These are phyloP conservation scores for Odontesthes bonariensis DNA, from an alignment of 2,113 vertebrate genomes.

Conservation along the genomic window DNA sequence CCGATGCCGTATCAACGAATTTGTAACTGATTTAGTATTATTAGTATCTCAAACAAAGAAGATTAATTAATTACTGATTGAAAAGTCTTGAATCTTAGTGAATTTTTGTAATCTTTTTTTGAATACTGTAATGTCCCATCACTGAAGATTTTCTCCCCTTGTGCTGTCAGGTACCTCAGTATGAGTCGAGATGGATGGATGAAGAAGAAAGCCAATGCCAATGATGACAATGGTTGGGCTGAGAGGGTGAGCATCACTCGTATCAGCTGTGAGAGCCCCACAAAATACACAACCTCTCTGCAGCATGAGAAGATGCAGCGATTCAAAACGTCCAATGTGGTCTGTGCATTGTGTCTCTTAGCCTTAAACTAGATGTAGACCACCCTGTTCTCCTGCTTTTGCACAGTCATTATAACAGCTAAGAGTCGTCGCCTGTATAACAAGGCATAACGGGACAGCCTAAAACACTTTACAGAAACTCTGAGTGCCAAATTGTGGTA, in stretches of 20 bases:
- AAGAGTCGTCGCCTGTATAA: conserved; percentile 2
- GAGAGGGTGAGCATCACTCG: conserved; percentile 84
- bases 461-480: not conserved
- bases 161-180: conserved; percentile 85
- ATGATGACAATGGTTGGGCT: conserved; percentile 91
- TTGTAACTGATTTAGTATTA: not conserved
- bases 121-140: not conserved
- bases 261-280: not conserved
- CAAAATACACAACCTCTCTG: not conserved
- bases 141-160: not conserved
- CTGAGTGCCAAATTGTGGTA: not conserved
- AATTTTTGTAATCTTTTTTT: too few species aligned
- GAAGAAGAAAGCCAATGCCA: conserved; percentile 88
- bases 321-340: too few species aligned
- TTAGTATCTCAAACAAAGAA: not conserved
- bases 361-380: not conserved
- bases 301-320: not conserved
- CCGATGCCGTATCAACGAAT: not conserved
- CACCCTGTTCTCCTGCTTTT: not conserved
- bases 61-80: not conserved
- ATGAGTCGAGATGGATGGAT: conserved; percentile 97
- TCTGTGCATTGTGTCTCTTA: not conserved
- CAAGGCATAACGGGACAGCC: not conserved
- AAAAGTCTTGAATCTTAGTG: not conserved
- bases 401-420: conserved; percentile 2